These are phyloP conservation scores for Saccopteryx bilineata DNA, from an alignment of 2,113 vertebrate genomes.

Conservation along the genomic window DNA sequence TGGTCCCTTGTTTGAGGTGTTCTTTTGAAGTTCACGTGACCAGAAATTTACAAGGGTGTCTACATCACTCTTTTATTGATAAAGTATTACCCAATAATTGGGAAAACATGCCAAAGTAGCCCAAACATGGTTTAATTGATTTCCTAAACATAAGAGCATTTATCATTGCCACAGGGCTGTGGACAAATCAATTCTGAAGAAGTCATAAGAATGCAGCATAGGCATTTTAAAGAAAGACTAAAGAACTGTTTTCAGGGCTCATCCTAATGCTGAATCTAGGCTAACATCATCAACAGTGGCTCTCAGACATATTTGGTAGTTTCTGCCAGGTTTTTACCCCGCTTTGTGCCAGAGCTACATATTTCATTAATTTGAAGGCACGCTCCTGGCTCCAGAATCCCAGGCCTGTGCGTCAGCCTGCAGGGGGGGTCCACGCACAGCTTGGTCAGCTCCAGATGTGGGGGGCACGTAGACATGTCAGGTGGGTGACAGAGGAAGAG, in stretches of 20 bases:
- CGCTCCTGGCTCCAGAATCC: not conserved
- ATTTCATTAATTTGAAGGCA: not conserved
- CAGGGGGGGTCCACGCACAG: not conserved
- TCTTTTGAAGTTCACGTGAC: not conserved
- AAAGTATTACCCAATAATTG: not conserved
- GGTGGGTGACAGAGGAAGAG: not conserved
- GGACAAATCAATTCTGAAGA: not conserved
- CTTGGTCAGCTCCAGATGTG: not conserved
- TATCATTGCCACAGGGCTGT: not conserved
- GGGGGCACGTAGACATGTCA: not conserved
- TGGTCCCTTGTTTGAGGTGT: not conserved
- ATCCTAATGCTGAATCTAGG: not conserved
- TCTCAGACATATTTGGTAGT: not conserved
- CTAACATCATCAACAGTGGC: not conserved
- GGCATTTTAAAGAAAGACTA: not conserved
- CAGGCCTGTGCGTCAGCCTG: not conserved
- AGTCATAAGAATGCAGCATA: not conserved
- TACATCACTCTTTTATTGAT: not conserved
- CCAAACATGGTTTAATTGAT: not conserved
- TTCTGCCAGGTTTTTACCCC: not conserved
- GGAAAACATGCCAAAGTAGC: not conserved
- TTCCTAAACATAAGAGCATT: not conserved
- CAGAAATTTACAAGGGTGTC: not conserved
- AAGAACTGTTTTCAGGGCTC: not conserved
- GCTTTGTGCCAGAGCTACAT: not conserved